Conservation (phyloP, 2,113 vertebrate genomes). For the Pituophis catenifer region DNA sequence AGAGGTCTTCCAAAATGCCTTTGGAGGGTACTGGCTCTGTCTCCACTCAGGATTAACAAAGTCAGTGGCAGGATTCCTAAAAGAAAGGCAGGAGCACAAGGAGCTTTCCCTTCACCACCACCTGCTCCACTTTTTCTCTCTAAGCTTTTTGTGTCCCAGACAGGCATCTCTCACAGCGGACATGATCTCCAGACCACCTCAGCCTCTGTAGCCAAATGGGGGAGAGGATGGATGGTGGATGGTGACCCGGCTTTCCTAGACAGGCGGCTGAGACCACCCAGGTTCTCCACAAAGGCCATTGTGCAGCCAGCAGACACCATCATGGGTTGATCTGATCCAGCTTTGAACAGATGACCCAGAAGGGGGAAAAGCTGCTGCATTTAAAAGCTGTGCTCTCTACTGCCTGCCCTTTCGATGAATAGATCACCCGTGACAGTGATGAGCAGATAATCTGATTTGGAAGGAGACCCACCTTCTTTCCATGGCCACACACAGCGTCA, state of each 20-base stretch:
- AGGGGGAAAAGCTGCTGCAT: neutral
- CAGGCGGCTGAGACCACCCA: neutral
- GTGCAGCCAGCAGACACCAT: accelerated
- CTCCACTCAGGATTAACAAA: neutral
- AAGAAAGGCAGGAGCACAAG: neutral
- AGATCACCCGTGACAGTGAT: neutral
- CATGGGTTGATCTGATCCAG: neutral
- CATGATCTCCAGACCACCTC: neutral
- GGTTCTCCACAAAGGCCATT: neutral
- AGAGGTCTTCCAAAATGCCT: neutral
- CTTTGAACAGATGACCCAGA: neutral
- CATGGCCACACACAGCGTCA: neutral
- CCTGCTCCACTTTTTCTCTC: neutral
- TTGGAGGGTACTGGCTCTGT: neutral
- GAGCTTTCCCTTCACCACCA: neutral
- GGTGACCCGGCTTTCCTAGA: accelerated
- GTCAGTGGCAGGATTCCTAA: neutral
- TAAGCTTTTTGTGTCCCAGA: neutral
- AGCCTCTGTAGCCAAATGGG: neutral
- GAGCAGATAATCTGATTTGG: neutral
- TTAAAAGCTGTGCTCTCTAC: neutral
- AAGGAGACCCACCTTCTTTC: neutral
- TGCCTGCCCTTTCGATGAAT: neutral
- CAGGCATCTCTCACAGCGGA: neutral
- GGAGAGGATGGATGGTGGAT: too few species aligned